Evolutionary conservation across 2,113 vertebrate genomes (phyloP).

Genomic region (Castor canadensis): DNA sequence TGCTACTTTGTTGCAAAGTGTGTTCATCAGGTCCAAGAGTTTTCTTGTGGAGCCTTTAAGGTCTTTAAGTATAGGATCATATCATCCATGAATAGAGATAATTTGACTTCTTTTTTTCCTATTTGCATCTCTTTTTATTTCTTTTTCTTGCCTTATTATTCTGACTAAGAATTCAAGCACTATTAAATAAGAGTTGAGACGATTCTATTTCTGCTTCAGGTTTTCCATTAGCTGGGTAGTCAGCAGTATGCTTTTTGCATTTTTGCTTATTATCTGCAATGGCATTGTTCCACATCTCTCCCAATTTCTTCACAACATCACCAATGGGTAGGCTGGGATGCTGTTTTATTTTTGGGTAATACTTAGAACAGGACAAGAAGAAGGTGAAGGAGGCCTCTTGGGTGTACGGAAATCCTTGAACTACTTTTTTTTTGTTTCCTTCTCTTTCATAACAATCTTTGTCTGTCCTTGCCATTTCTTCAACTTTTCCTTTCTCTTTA

Average conservation of each 20-base stretch:
- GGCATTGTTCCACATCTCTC: fast-evolving
- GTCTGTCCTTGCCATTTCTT: not conserved
- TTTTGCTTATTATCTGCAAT: not conserved
- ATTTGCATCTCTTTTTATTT: too few species aligned
- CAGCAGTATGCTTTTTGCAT: not conserved
- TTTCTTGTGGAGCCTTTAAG: too few species aligned
- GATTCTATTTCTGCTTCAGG: not conserved
- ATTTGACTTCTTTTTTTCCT: too few species aligned
- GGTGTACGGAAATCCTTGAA: not conserved
- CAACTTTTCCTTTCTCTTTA: not conserved
- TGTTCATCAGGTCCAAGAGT: too few species aligned
- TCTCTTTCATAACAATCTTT: not conserved
- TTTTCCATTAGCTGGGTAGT: not conserved
- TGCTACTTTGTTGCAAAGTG: too few species aligned
- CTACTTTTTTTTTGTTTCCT: not conserved
- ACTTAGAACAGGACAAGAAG: not conserved
- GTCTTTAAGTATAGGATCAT: too few species aligned
- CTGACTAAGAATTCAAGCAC: too few species aligned
- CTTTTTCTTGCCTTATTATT: too few species aligned
- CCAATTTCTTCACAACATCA: not conserved
- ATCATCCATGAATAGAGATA: too few species aligned
- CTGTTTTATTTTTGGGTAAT: not conserved
- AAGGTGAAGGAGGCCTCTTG: not conserved
- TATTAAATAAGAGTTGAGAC: too few species aligned
- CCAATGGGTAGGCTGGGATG: too few species aligned